Percentiles rank a stretch among this genome's conserved stretches.
Conservation (phyloP, 2,113 vertebrate species). For the Bungarus multicinctus region DNA sequence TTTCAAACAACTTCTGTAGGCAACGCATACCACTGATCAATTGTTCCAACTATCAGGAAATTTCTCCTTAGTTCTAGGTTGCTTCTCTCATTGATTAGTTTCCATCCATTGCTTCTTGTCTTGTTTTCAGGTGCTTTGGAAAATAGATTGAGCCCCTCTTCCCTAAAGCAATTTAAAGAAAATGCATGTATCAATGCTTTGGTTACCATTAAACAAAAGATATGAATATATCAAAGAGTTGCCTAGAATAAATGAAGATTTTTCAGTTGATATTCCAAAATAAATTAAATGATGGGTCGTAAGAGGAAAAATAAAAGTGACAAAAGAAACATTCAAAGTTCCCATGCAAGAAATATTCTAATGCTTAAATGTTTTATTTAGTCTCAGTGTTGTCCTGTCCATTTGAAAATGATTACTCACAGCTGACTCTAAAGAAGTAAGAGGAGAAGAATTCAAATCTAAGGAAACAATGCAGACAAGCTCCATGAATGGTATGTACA, state of each 20-base stretch:
- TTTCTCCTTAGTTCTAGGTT: neutral
- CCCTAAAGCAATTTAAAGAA: neutral
- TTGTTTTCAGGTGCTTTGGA: neutral
- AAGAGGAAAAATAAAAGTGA: neutral
- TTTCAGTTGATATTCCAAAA: rapidly evolving
- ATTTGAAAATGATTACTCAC: conserved; percentile 38
- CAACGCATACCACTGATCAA: neutral
- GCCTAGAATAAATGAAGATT: rapidly evolving
- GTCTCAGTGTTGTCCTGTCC: conserved; percentile 48
- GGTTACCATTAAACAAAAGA: neutral
- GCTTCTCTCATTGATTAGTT: neutral
- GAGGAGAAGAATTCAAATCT: conserved; percentile 44
- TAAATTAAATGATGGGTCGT: neutral
- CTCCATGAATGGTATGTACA: conserved; percentile 5
- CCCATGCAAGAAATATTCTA: conserved; percentile 45
- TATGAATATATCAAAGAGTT: neutral
- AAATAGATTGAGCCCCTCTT: neutral
- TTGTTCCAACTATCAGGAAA: neutral
- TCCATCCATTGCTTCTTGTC: neutral
- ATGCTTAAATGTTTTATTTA: conserved; percentile 21
- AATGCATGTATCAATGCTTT: neutral
- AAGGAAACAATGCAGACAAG: conserved; percentile 38
- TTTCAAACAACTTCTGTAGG: neutral
- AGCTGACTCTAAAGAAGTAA: conserved; percentile 21
- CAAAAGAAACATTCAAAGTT: conserved; percentile 43